Evolutionary conservation across 2,888 invertebrate genomes (phyloP), one percentile per base, ranked within the genome.

Genomic region (Laothoe populi): DNA sequence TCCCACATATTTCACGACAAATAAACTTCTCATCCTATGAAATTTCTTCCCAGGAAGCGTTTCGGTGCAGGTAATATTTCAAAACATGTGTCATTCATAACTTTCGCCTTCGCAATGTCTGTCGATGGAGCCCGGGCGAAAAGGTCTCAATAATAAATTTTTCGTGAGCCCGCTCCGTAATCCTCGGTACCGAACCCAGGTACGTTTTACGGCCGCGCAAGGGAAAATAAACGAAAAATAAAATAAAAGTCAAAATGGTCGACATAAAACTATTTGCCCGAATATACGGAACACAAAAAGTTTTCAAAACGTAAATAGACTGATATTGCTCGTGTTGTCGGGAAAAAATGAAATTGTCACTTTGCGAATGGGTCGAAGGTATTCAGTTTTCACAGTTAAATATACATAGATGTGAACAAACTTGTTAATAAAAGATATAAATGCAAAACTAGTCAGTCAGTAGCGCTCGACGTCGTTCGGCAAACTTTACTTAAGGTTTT

Each of bases 51-150:
- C 77, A 79, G 83, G 85, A 78, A 88, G 88, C 87, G 87, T 88
- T 89, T 89, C 86, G 87, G 83, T 90, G 88, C 88, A 89, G 90
- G 92, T 90, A 90, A 92, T 92, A 92, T 92, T 92, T 92, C 92
- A 92, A 92, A 92, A 92, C 92, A 92, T 91, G 90, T 92, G 92
- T 92, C 92, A 92, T 92, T 92, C 92, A 92, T 92, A 92, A 92
- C 90, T 92, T 92, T 90, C 86, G 83, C 91, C 84, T 90, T 90
- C 88, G 92, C 91, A 92, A 92, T 92, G 92, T 92, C 91, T 91
- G 92, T 91, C 92, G 91, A 92, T 91, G 88, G 90, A 87, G 86
- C 85, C 79, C 82, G 83, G 86, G 89, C 86, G 87, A 88, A 91
- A 92, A 91, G 92, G 92, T 91, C 91, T 88, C 89, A 88, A 91